Base-by-base conservation (phyloP, 2,888 invertebrate genomes). In the Lasiommata megera region DNA sequence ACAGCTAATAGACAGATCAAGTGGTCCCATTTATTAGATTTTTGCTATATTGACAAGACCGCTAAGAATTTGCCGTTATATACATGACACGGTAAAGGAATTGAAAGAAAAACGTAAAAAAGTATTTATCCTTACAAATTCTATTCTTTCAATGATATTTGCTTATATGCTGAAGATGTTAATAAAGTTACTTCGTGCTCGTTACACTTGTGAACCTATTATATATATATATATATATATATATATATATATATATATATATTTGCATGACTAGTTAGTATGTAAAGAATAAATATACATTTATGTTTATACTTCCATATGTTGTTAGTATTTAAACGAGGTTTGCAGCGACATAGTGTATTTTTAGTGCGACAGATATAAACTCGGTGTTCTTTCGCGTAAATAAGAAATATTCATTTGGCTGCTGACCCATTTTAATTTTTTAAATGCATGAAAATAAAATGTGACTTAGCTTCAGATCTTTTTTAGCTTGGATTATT, bases 311-410 rank as follows among this genome's bases (percentile, higher is more conserved):
- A 43, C 40, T 17, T 40, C n/a, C 12, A 16, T 16, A 16, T 31
- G 9, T 31, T 46, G 14, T 46, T 31, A 46, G 46, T 46, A 46
- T 16, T 16, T 46, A 16, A 46, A 31, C 12, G 16, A 31, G 29
- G 16, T 31, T 29, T 16, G 31, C 16, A 14, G 31, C 14, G 46
- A 46, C 46, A 46, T 16, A 46, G 3, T 46, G 46, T 46, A 46
- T 46, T 46, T 29, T 46, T 31, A 46, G 46, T 46, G 46, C 31
- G 43, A 7, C 12, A 28, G 34, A 11, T 34, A 34, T 34, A 34
- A 6, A 11, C 34, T 23, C 23, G 23, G 23, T 23, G 23, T 23
- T 23, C 28, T 43, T 12, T 12, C 28, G 16, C 9, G 11, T 29
- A 46, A 31, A 29, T 29, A 44, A 29, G 29, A 29, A 9, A 31